Evolutionary conservation across 1,140 invertebrate genomes (phyloP).

Genomic region (Lithobius niger): DNA sequence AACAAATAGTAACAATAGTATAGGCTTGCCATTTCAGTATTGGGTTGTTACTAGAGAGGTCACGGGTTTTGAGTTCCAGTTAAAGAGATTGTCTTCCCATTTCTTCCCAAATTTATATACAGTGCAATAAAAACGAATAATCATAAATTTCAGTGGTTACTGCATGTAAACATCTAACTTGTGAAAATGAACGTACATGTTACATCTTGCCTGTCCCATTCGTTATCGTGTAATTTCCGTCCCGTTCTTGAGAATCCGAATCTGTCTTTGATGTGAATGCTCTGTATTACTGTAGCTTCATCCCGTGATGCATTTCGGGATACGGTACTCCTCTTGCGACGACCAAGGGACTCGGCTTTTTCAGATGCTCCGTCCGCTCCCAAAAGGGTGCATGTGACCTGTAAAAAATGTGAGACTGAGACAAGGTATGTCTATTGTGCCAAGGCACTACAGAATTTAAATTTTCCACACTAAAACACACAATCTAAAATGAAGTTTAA

Average conservation of each 20-base stretch:
- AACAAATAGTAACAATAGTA: no score
- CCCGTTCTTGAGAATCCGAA: background rate
- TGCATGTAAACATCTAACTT: no score
- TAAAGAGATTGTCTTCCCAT: no score
- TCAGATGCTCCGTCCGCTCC: constrained; percentile 63
- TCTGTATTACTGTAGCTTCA: background rate
- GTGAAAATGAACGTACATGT: no score
- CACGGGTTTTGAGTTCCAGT: no score
- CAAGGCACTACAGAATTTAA: background rate
- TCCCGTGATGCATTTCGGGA: background rate
- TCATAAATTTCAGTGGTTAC: no score
- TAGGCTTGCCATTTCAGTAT: no score
- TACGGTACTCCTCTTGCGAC: constrained; percentile 18
- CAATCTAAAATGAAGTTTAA: background rate
- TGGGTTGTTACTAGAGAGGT: no score
- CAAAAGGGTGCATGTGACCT: constrained; percentile 56
- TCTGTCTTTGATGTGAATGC: background rate
- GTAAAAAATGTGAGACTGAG: background rate
- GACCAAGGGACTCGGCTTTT: constrained; percentile 64
- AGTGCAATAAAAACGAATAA: no score
- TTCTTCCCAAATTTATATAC: no score
- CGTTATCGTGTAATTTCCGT: background rate
- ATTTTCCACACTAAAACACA: background rate
- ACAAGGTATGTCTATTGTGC: background rate
- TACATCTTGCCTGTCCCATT: background rate